Evolutionary conservation across 2,888 invertebrate genomes (phyloP).

Genomic region (Trachelus tabidus): DNA sequence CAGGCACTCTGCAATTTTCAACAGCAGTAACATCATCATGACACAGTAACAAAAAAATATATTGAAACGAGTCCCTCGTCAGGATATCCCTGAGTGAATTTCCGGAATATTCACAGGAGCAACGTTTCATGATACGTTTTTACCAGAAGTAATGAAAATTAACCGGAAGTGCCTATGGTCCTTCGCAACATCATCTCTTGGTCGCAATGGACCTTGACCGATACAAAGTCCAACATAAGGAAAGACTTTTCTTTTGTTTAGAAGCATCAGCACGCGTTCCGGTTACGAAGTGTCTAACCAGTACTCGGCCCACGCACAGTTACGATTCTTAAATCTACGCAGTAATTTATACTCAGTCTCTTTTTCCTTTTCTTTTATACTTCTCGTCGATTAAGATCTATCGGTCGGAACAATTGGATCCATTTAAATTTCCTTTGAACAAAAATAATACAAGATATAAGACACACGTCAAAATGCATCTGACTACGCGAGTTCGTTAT

Average conservation of each 20-base stretch:
- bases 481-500: background rate
- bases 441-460: background rate
- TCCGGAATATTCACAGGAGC: background rate
- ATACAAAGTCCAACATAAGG: background rate
- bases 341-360: conserved; percentile 21
- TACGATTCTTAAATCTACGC: conserved; percentile 20
- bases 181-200: background rate
- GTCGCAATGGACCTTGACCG: background rate
- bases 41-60: background rate
- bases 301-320: conserved; percentile 21
- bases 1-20: background rate
- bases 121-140: background rate
- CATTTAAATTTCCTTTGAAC: background rate
- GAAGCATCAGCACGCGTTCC: background rate
- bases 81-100: background rate
- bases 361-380: background rate
- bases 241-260: background rate
- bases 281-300: conserved; percentile 11
- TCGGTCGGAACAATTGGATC: background rate
- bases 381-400: background rate
- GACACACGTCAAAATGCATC: background rate
- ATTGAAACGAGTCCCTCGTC: background rate
- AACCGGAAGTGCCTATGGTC: background rate
- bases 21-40: background rate
- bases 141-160: background rate